Base-by-base conservation (phyloP, 2,113 vertebrate species). In the Anhinga anhinga region DNA sequence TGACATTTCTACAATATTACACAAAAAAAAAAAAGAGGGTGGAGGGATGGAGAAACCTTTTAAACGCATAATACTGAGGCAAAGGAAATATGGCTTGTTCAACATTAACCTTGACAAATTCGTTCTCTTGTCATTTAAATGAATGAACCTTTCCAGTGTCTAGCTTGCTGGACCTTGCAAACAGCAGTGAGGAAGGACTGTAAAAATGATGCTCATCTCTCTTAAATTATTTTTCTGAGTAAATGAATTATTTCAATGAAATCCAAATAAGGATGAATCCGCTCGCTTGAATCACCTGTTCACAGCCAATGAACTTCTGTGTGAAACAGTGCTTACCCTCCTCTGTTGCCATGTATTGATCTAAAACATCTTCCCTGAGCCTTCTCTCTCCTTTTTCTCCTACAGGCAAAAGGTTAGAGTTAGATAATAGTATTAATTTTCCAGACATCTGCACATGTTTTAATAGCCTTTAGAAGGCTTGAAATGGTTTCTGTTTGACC, bases 361-460 rank as follows among this genome's bases (percentile, higher is more conserved):
- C 97, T 96, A 66, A 95, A 82, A 73, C 86, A 95, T 97, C 77
- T 97, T 98, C 93, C 96, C 94, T 84, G 91, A 97, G 94, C 86
- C 89, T 96, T 97, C 87, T 97, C 92, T 97, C 96, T 92, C 88
- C 83, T 96, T 95, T 97, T 95, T 95, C 85, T 97, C 97, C 98
- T 97, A 96, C 91, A 97, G 98, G 98, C 98, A 97, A 97, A 97
- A 97, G 97, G 97, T 97, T 97, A 98, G 95, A 97, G 88, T 97
- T 96, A 98, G 97, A 98, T 98, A 98, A 98, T 98, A 96, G 97
- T 97, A 98, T 98, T 98, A 98, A 98, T 98, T 98, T 98, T 98
- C 97, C 97, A 98, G 98, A 98, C 98, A 98, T 97, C 98, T 98
- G 97, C 97, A 97, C 98, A 98, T 97, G 97, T 98, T 98, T 98